Percentiles rank a stretch among this genome's conserved stretches.
Conservation (phyloP, 92 coral and sea anemone genomes). For the Zoanthus sansibaricus region DNA sequence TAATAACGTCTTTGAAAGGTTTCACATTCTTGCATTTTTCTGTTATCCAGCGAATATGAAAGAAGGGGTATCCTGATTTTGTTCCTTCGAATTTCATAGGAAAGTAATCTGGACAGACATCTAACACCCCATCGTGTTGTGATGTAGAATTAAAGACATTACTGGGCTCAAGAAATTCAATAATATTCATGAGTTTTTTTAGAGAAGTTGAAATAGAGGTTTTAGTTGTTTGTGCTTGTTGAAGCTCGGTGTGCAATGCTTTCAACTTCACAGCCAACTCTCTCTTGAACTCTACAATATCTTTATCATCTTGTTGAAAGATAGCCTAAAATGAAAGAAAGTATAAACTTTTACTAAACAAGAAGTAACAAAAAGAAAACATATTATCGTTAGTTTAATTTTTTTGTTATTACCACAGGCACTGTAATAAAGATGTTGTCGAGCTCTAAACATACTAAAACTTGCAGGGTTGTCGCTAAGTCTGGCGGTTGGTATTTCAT, state of each 20-base stretch:
- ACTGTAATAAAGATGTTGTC: no score
- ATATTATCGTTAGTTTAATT: no score
- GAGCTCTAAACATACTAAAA: no score
- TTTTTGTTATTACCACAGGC: no score
- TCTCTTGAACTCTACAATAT: constrained; percentile 11
- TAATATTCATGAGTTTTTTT: constrained; percentile 15
- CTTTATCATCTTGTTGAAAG: neutral
- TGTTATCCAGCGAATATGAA: constrained; percentile 59
- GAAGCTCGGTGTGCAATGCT: constrained; percentile 9
- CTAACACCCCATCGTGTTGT: constrained; percentile 17
- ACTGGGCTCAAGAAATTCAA: constrained; percentile 19
- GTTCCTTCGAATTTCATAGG: constrained; percentile 42
- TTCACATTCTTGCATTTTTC: constrained; percentile 53
- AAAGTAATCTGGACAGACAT: constrained; percentile 63
- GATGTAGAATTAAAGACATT: neutral
- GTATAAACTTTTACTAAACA: no score
- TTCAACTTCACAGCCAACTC: constrained; percentile 9
- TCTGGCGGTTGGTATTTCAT: no score
- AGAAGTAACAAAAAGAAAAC: no score
- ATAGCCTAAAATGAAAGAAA: neutral
- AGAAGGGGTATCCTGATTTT: constrained; percentile 64
- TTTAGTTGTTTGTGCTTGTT: constrained; percentile 4
- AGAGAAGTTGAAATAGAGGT: neutral
- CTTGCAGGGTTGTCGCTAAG: no score
- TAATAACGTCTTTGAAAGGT: constrained; percentile 36